These are phyloP conservation scores for Himalopsyche anomala DNA, from an alignment of 2,888 invertebrate species.

Conservation along the genomic window DNA sequence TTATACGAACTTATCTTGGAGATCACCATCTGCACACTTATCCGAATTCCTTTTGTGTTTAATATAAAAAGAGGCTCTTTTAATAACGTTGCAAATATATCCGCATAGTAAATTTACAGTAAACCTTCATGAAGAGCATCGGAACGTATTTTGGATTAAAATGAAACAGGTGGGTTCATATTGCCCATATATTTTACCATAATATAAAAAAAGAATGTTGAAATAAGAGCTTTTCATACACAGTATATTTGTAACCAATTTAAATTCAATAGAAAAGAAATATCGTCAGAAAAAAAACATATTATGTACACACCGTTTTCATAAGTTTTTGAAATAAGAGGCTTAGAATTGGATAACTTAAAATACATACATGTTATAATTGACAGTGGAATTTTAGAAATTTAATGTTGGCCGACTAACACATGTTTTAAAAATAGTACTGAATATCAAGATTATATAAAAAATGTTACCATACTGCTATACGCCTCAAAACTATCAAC, in stretches of 20 bases:
- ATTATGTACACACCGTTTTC: too few relatives aligned
- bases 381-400: too few relatives aligned
- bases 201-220: not conserved
- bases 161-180: not conserved
- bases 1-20: not conserved
- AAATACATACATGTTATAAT: too few relatives aligned
- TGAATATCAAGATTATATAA: too few relatives aligned
- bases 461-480: too few relatives aligned
- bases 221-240: not conserved
- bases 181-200: conserved; percentile 1
- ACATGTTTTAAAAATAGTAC: too few relatives aligned
- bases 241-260: not conserved
- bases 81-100: not conserved
- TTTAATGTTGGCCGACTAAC: too few relatives aligned
- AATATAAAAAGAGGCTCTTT: not conserved
- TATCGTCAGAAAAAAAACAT: not conserved
- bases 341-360: too few relatives aligned
- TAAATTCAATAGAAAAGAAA: conserved; percentile 31
- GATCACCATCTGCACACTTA: not conserved
- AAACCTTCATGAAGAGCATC: not conserved
- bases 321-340: too few relatives aligned
- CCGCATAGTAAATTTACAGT: too few relatives aligned
- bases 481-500: too few relatives aligned
- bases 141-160: not conserved
- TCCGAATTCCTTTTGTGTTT: not conserved